These are phyloP conservation scores for Nilaparvata lugens DNA, from an alignment of 1,140 invertebrate genomes.

Conservation along the genomic window DNA sequence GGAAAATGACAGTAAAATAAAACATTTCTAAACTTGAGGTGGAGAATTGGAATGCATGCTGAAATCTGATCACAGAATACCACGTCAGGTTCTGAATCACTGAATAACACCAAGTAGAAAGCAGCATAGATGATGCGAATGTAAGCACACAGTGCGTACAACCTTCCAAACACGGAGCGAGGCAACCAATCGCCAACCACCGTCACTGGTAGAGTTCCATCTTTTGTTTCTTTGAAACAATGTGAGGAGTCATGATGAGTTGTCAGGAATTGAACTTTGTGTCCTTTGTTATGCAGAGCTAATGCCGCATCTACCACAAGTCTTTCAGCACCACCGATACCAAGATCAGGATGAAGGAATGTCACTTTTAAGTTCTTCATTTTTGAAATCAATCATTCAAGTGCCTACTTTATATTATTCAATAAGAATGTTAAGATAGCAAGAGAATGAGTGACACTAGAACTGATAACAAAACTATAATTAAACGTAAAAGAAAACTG, in stretches of 20 bases:
- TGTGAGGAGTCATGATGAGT: constrained; percentile 88
- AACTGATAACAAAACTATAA: no score
- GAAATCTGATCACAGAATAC: constrained; percentile 92
- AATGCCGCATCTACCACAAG: constrained; percentile 91
- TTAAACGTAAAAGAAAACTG: no score
- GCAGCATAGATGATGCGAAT: constrained; percentile 85
- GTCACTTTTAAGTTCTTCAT: no score
- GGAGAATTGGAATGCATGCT: constrained; percentile 72
- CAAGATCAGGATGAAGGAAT: constrained; percentile 95
- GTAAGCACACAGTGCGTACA: constrained; percentile 87
- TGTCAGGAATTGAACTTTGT: constrained; percentile 81
- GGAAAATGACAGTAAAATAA: constrained; percentile 98
- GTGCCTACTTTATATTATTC: no score
- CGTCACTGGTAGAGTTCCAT: constrained; percentile 73
- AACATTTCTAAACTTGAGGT: constrained; percentile 53
- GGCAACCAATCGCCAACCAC: constrained; percentile 82
- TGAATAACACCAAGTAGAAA: constrained; percentile 44
- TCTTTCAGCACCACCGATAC: constrained; percentile 96
- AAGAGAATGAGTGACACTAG: no score
- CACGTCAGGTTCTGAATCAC: constrained; percentile 57
- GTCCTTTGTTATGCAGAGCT: constrained; percentile 72
- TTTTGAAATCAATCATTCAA: no score
- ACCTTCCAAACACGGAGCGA: constrained; percentile 71
- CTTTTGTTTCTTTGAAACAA: constrained; percentile 88
- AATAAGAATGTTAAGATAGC: no score